A percentile compares a stretch with the other conserved stretches of the same genome.
phyloP scores from a whole-genome alignment of 2,888 invertebrate genomes.

The Platycheirus rosarum region DNA sequence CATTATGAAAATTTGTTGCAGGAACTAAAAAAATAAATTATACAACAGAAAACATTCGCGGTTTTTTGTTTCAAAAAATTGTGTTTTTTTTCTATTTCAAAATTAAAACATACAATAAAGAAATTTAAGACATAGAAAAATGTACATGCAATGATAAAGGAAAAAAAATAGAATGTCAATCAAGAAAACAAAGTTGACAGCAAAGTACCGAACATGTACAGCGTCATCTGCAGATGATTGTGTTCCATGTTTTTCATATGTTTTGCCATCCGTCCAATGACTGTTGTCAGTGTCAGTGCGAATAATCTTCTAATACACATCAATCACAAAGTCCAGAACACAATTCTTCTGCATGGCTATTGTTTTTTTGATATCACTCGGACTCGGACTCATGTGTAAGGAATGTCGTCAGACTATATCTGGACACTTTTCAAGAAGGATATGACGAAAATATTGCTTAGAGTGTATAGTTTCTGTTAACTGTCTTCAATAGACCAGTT shows the following conservation, averaged over 20 bases:
- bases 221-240: constrained; percentile 30
- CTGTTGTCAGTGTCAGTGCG: constrained; percentile 24
- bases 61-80: no score
- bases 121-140: no score
- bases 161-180: constrained; percentile 40
- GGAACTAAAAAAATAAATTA: no score
- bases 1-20: no score
- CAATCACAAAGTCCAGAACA: constrained; percentile 45
- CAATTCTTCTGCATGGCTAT: no score
- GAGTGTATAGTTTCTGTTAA: neutral
- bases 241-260: constrained; percentile 3
- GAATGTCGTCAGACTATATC: no score
- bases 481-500: neutral
- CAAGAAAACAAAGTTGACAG: constrained; percentile 28
- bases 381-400: neutral
- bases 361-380: no score
- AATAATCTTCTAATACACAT: constrained; percentile 56
- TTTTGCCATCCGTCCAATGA: neutral
- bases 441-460: neutral
- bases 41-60: no score
- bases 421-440: neutral
- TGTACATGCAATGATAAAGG: no score
- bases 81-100: no score
- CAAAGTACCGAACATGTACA: neutral
- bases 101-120: no score